Evolutionary conservation across 2,113 vertebrate genomes (phyloP).

Genomic region (Epinephelus moara): DNA sequence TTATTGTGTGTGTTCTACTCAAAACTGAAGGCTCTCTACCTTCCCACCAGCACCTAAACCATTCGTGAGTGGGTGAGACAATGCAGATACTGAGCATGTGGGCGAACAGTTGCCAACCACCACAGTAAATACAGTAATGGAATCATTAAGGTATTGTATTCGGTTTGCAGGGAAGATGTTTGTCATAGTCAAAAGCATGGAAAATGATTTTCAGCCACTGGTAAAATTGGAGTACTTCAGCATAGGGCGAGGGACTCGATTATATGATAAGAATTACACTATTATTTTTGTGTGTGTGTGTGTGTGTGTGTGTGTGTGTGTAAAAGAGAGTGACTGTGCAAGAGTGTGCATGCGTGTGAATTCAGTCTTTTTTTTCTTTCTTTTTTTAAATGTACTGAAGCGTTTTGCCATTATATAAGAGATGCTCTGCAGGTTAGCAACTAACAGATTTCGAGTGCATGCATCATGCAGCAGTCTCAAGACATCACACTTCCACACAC

Average conservation of each 20-base stretch:
- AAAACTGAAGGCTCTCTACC: constrained; percentile 53
- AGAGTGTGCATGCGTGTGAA: neutral
- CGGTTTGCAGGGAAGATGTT: constrained; percentile 2
- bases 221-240: constrained; percentile 25
- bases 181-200: constrained; percentile 8
- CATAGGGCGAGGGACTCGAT: neutral
- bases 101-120: constrained; percentile 48
- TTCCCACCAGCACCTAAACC: constrained; percentile 56
- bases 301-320: neutral
- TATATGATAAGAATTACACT: constrained; percentile 5
- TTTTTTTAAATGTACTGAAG: constrained; percentile 26
- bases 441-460: constrained; percentile 35
- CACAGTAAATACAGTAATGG: constrained; percentile 44
- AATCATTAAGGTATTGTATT: constrained; percentile 23
- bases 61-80: constrained; percentile 74
- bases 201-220: constrained; percentile 6
- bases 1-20: constrained; percentile 52
- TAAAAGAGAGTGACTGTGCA: neutral
- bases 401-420: constrained; percentile 47
- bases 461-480: constrained; percentile 40
- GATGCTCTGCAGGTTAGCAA: constrained; percentile 41
- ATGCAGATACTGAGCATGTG: constrained; percentile 69
- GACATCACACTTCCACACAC: constrained; percentile 32
- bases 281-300: neutral
- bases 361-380: constrained; percentile 2